Evolutionary conservation across 2,888 invertebrate genomes (phyloP).

Genomic region (Apodemia duryi): DNA sequence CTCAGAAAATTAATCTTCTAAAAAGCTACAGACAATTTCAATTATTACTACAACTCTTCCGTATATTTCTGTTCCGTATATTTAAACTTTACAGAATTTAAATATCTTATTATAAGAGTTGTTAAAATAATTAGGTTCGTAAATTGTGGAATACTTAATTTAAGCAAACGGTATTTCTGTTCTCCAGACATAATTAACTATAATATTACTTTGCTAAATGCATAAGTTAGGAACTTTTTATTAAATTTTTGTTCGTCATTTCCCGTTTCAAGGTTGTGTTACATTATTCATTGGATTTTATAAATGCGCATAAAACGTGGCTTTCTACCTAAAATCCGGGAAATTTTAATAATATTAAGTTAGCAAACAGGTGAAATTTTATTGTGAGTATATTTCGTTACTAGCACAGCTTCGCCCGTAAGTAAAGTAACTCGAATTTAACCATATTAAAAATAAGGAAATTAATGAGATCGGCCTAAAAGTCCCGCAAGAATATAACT

Average conservation of each 20-base stretch:
- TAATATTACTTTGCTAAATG: conserved; percentile 28
- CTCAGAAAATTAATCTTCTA: no score
- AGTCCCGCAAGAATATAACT: no score
- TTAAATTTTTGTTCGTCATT: conserved; percentile 22
- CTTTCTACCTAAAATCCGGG: neutral
- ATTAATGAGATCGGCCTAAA: no score
- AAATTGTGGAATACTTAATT: conserved; percentile 26
- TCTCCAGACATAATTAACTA: conserved; percentile 36
- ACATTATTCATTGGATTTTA: conserved; percentile 4
- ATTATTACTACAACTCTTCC: no score
- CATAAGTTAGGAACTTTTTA: conserved; percentile 32
- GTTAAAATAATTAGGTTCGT: neutral
- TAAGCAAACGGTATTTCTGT: conserved; percentile 30
- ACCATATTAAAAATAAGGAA: no score
- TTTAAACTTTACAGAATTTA: no score
- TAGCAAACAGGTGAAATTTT: neutral
- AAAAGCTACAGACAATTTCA: no score
- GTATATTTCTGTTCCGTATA: no score
- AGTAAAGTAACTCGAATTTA: no score
- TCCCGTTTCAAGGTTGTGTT: conserved; percentile 8
- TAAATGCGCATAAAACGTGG: conserved; percentile 10
- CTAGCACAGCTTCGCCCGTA: no score
- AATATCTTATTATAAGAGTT: neutral
- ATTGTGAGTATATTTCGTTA: no score
- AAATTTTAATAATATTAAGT: neutral